phyloP scores from a whole-genome alignment of 2,888 invertebrate species.

The Thumatha senex region DNA sequence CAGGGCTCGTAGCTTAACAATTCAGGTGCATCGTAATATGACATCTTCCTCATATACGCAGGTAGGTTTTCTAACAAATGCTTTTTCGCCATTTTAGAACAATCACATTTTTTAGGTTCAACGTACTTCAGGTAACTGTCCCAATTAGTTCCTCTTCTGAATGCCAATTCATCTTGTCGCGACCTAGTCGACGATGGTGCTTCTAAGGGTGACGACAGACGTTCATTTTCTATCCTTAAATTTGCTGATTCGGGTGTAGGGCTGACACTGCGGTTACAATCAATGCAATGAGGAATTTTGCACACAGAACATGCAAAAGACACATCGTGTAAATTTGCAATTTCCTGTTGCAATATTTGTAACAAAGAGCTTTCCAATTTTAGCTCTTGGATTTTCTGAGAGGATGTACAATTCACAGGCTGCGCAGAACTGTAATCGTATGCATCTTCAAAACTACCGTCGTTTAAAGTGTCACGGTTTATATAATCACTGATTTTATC shows the following conservation, averaged over 20 bases:
- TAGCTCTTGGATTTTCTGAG: slow-evolving; percentile 50
- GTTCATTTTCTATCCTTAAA: background rate
- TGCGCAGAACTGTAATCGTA: slow-evolving; percentile 53
- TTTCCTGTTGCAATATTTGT: slow-evolving; percentile 64
- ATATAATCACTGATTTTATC: slow-evolving; percentile 59
- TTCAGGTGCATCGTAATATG: slow-evolving; percentile 49
- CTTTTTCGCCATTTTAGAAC: slow-evolving; percentile 59
- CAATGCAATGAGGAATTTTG: slow-evolving; percentile 43
- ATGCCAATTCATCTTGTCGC: slow-evolving; percentile 44
- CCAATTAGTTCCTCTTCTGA: slow-evolving; percentile 64
- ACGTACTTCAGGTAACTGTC: slow-evolving; percentile 59
- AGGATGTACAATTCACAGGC: slow-evolving; percentile 53
- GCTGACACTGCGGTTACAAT: background rate
- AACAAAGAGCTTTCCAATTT: slow-evolving; percentile 66
- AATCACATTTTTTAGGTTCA: slow-evolving; percentile 52
- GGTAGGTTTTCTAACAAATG: slow-evolving; percentile 63
- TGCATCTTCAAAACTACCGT: slow-evolving; percentile 52
- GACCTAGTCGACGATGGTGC: slow-evolving; percentile 25
- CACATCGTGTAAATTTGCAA: slow-evolving; percentile 50
- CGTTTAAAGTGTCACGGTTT: slow-evolving; percentile 49
- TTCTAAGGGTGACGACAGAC: slow-evolving; percentile 11
- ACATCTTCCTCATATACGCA: slow-evolving; percentile 64
- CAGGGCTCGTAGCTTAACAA: slow-evolving; percentile 63
- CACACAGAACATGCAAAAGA: slow-evolving; percentile 50
- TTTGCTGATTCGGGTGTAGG: background rate